Evolutionary conservation across 2,888 invertebrate genomes (phyloP).

Genomic region (Zootermopsis nevadensis): DNA sequence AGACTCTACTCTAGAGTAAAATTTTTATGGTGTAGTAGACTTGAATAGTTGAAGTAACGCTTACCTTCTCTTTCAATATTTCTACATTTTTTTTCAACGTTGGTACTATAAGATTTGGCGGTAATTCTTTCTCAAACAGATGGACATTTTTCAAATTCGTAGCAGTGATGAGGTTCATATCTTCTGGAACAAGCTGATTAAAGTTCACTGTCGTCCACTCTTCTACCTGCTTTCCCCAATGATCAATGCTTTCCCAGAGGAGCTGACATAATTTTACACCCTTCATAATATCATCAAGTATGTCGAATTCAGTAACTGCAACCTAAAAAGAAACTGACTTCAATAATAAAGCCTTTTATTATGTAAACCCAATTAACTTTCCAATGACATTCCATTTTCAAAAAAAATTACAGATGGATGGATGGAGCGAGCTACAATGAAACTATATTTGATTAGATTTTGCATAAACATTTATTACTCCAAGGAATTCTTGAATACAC

Average conservation of each 20-base stretch:
- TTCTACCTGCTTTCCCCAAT: conserved; percentile 76
- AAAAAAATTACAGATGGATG: no score
- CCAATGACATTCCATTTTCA: no score
- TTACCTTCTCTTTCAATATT: conserved; percentile 80
- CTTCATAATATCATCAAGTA: conserved; percentile 81
- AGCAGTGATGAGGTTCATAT: conserved; percentile 73
- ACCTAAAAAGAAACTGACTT: conserved; percentile 66
- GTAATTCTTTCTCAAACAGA: conserved; percentile 86
- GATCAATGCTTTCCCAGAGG: conserved; percentile 81
- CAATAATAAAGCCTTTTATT: background rate
- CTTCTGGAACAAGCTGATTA: conserved; percentile 76
- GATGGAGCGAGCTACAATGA: no score
- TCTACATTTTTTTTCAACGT: conserved; percentile 82
- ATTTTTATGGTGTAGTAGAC: no score
- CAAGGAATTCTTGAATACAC: no score
- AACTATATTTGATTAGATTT: no score
- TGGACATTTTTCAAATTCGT: conserved; percentile 78
- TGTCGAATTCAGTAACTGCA: conserved; percentile 84
- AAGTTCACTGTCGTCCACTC: conserved; percentile 77
- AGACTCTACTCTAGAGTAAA: no score
- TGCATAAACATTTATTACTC: no score
- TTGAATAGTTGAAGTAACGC: no score
- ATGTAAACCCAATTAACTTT: no score
- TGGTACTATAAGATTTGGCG: conserved; percentile 82
- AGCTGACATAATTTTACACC: conserved; percentile 83